Conservation (phyloP, 1,140 invertebrate genomes). For the Polypedilum pembai region DNA sequence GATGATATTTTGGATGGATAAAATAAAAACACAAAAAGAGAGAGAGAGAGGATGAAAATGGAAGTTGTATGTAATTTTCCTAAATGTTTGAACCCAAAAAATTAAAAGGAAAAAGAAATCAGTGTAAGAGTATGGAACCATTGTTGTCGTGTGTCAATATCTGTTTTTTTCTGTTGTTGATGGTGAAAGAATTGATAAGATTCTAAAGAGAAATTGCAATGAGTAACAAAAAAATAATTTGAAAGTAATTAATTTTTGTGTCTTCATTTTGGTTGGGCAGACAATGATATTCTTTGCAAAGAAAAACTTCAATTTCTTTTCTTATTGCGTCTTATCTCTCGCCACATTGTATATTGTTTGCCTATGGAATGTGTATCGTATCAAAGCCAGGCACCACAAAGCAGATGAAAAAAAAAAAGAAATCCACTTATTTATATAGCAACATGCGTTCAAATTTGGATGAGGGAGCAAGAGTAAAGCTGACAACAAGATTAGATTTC, state of each 20-base stretch:
- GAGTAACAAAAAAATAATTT: not conserved
- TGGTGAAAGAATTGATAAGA: no score
- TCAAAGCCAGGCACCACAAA: not conserved
- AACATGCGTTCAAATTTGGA: not conserved
- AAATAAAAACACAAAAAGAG: not conserved
- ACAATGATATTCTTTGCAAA: not conserved
- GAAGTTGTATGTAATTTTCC: not conserved
- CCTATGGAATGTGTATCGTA: constrained; percentile 6
- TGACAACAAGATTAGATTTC: constrained; percentile 18
- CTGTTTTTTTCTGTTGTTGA: not conserved
- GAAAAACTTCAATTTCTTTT: not conserved
- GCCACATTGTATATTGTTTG: not conserved
- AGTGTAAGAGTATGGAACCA: not conserved
- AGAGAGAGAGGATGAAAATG: not conserved
- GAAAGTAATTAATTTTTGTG: constrained; percentile 9
- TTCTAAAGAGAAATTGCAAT: no score
- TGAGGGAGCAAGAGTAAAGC: not conserved
- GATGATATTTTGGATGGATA: no score
- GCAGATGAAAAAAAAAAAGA: not conserved
- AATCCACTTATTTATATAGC: not conserved
- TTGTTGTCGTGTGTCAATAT: constrained; percentile 12
- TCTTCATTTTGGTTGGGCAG: not conserved
- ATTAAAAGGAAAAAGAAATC: no score
- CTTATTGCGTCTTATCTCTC: not conserved
- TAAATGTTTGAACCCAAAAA: no score